Base-by-base conservation (phyloP, 2,113 vertebrate species). In the Delphinus delphis region DNA sequence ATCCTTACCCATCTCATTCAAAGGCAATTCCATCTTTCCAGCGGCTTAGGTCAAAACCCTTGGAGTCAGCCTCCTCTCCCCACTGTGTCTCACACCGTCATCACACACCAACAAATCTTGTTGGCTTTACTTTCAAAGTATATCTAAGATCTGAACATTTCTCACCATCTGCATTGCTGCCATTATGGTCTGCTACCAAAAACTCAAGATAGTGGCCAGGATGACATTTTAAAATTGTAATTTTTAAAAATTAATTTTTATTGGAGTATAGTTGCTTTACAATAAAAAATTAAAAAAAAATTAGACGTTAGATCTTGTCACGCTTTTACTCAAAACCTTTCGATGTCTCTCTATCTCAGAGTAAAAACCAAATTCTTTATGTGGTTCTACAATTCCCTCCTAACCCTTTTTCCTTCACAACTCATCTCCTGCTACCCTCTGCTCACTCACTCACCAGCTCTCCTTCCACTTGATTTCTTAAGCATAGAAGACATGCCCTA, bases 141-240 rank as follows among this genome's bases (percentile, higher is more conserved):
- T 65, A 25, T 65, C 21, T 36, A 71, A n/a, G 58, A 74, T 79
- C 50, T 88, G 87, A 86, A 67, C 28, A 81, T 71, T 71, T 86
- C 38, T 91, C 68, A 60, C 33, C 67, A 60, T 25, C 12, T 33
- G 55, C 26, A 6, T 93, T 87, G 63, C 31, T 84, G 73, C 18
- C n/a, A 53, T 63, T 77, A 58, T 82, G 38, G 8, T 62, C 31
- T 53, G 58, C 31, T 79, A 77, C 21, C 25, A 11, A 85, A 85
- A 88, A 26, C 53, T 76, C 58, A 90, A 62, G 9, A 36, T 1
- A 14, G 62, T 58, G 53, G 10, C 44, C 55, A 58, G 58, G 65
- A 41, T 33, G 36, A 25, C 21, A 81, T 60, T 96, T 88, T 50
- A 47, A 93, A 95, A 76, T 58, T 38, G 1, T 89, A 67, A 82